Evolutionary conservation across 2,797 vertebrate species (phyloP).

Genomic region (Apodemus agrarius): DNA sequence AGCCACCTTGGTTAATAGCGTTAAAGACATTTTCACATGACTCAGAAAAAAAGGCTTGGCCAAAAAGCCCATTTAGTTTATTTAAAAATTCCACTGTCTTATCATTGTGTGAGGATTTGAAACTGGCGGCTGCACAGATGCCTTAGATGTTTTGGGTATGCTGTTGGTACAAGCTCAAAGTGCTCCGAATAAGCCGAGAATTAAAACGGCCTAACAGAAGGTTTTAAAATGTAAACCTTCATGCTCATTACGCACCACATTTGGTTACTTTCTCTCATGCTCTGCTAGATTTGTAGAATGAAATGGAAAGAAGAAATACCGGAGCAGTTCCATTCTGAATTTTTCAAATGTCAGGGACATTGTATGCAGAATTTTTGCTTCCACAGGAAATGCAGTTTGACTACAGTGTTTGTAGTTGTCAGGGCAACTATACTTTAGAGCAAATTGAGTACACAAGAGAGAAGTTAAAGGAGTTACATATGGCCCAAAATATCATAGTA

Average conservation of each 20-base stretch:
- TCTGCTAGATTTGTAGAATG: neutral
- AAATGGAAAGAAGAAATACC: slow-evolving; percentile 28
- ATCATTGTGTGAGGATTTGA: slow-evolving; percentile 50
- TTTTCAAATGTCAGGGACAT: slow-evolving; percentile 37
- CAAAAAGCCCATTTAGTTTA: slow-evolving; percentile 60
- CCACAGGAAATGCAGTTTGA: slow-evolving; percentile 60
- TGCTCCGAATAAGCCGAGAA: slow-evolving; percentile 2
- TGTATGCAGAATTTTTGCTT: slow-evolving; percentile 59
- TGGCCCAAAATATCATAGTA: slow-evolving; percentile 41
- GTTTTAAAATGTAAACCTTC: slow-evolving; percentile 52
- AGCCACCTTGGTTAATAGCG: neutral
- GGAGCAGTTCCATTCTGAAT: neutral
- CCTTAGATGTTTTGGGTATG: slow-evolving; percentile 19
- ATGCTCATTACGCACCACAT: slow-evolving; percentile 11
- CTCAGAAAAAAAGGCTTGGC: slow-evolving; percentile 50
- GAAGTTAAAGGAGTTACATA: slow-evolving; percentile 52
- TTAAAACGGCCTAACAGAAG: neutral
- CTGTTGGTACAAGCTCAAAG: slow-evolving; percentile 27
- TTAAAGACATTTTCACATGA: slow-evolving; percentile 67
- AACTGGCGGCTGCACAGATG: slow-evolving; percentile 39
- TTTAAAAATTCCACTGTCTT: slow-evolving; percentile 71
- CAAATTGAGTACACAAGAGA: slow-evolving; percentile 54
- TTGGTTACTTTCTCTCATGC: slow-evolving; percentile 13
- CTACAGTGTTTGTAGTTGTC: slow-evolving; percentile 62
- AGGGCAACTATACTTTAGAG: slow-evolving; percentile 58